Conservation (phyloP, 2,113 vertebrate genomes). For the Tachycineta bicolor region DNA sequence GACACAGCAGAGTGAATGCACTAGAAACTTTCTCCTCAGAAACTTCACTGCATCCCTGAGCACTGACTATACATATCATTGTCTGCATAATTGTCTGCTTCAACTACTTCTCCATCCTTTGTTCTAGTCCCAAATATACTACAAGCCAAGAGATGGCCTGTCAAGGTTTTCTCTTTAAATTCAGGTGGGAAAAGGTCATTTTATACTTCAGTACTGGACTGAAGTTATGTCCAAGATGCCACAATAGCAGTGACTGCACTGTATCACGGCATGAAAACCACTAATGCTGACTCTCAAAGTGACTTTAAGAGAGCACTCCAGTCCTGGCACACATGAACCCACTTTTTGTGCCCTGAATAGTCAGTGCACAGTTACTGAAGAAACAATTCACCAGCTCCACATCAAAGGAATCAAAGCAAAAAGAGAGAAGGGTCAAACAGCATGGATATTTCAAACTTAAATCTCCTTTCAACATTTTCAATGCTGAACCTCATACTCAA, state of each 20-base stretch:
- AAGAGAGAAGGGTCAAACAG: not conserved
- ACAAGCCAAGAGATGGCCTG: not conserved
- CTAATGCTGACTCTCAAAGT: not conserved
- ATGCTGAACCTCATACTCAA: not conserved
- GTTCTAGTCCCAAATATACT: not conserved
- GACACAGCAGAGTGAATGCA: not conserved
- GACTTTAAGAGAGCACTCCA: not conserved
- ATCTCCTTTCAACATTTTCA: not conserved
- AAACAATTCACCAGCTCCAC: not conserved
- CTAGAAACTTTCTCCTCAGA: not conserved
- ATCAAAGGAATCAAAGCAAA: not conserved
- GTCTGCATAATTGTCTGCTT: not conserved
- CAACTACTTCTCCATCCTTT: not conserved
- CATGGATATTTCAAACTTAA: not conserved
- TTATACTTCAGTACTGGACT: not conserved
- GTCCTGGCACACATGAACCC: not conserved
- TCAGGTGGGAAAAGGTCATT: not conserved
- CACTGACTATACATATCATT: not conserved
- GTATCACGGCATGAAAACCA: not conserved
- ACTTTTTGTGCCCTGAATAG: not conserved
- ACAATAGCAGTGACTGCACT: not conserved
- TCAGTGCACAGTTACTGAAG: not conserved
- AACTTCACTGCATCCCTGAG: not conserved
- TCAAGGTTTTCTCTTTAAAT: not conserved
- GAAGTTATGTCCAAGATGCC: not conserved